These are phyloP conservation scores for Caenorhabditis becei DNA, from an alignment of 2,888 invertebrate species.

Conservation along the genomic window DNA sequence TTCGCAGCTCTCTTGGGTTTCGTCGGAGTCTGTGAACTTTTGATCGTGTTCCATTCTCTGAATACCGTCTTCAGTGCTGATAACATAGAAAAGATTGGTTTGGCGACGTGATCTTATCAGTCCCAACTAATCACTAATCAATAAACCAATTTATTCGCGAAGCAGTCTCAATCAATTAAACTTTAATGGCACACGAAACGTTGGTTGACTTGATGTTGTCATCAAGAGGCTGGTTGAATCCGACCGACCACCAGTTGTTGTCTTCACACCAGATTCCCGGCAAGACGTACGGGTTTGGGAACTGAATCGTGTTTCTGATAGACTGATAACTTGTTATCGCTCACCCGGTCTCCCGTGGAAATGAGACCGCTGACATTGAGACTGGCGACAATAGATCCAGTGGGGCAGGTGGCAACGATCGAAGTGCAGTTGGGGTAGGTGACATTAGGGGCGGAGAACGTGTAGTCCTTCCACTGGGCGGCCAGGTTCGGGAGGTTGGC, in stretches of 20 bases:
- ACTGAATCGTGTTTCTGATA: not conserved
- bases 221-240: not conserved
- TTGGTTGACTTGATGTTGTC: slow-evolving; percentile 10
- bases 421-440: slow-evolving; percentile 23
- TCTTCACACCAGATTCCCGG: not conserved
- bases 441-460: slow-evolving; percentile 8
- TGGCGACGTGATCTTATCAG: too few relatives aligned
- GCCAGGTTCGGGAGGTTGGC: not conserved
- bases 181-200: slow-evolving; percentile 11
- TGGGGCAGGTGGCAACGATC: slow-evolving; percentile 7
- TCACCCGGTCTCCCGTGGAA: not conserved
- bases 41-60: too few relatives aligned
- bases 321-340: not conserved
- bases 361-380: not conserved
- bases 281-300: not conserved
- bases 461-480: not conserved
- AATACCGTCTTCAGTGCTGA: too few relatives aligned
- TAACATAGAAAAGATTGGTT: too few relatives aligned
- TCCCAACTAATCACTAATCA: too few relatives aligned
- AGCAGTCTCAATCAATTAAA: not conserved
- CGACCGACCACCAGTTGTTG: not conserved
- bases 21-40: too few relatives aligned
- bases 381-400: not conserved
- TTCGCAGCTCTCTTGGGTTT: too few relatives aligned
- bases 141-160: too few relatives aligned